Evolutionary conservation across 2,113 vertebrate species (phyloP).

Genomic region (Paedocypris sp.): DNA sequence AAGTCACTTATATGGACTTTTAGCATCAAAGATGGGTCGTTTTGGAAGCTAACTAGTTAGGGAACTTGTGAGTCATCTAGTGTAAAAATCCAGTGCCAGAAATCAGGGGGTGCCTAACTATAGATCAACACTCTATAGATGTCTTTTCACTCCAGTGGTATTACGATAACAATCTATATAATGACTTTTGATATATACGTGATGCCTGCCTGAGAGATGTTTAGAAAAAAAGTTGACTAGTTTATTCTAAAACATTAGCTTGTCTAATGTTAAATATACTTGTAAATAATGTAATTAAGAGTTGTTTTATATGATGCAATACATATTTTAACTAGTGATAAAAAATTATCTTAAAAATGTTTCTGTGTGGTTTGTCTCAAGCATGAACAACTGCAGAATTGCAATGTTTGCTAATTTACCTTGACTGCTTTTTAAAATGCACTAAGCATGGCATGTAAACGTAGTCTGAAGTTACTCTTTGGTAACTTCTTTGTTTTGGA

Average conservation of each 20-base stretch:
- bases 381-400: too few relatives aligned
- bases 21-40: too few relatives aligned
- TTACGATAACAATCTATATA: too few relatives aligned
- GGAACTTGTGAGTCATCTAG: too few relatives aligned
- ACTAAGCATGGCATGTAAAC: slow-evolving; percentile 29
- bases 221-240: background rate
- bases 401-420: too few relatives aligned
- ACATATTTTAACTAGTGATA: slow-evolving; percentile 2
- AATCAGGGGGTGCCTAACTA: slow-evolving; percentile 64
- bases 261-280: background rate
- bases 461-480: slow-evolving; percentile 19
- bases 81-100: too few relatives aligned
- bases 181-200: background rate
- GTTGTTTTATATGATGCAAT: slow-evolving; percentile 6
- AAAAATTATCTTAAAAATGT: too few relatives aligned
- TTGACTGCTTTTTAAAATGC: slow-evolving; percentile 11
- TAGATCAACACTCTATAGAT: slow-evolving; percentile 64
- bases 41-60: too few relatives aligned
- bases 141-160: slow-evolving; percentile 61
- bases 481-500: slow-evolving; percentile 22
- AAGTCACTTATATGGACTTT: too few relatives aligned
- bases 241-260: background rate
- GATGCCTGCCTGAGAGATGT: background rate
- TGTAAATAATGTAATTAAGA: too few relatives aligned
- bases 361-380: too few relatives aligned